phyloP scores from a whole-genome alignment of 2,888 invertebrate genomes.

The Crocallis elinguaria region DNA sequence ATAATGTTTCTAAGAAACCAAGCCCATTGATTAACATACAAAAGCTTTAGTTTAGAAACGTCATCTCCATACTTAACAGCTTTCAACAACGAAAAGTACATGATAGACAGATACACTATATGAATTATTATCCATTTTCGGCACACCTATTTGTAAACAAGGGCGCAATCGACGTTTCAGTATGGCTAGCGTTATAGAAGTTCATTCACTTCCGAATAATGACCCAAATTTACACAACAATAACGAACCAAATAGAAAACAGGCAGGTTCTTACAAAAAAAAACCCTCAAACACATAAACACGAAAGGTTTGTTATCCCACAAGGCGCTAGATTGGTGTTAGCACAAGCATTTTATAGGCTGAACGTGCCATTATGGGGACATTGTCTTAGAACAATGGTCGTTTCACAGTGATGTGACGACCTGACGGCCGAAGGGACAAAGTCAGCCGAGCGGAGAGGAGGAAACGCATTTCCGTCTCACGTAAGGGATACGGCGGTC shows the following conservation, averaged over 20 bases:
- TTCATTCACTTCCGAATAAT: too few relatives aligned
- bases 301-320: slow-evolving; percentile 35
- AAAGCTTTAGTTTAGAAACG: slow-evolving; percentile 29
- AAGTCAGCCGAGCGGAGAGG: slow-evolving; percentile 62
- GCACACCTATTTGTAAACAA: too few relatives aligned
- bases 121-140: too few relatives aligned
- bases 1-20: slow-evolving; percentile 1
- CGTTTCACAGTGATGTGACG: slow-evolving; percentile 48
- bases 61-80: not conserved
- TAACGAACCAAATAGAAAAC: not conserved
- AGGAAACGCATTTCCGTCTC: slow-evolving; percentile 72
- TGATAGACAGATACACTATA: too few relatives aligned
- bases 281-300: slow-evolving; percentile 22
- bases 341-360: slow-evolving; percentile 41
- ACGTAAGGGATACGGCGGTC: slow-evolving; percentile 47
- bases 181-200: too few relatives aligned
- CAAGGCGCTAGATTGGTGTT: slow-evolving; percentile 38
- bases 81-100: too few relatives aligned
- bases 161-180: too few relatives aligned
- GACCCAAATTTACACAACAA: not conserved
- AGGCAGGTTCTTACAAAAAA: slow-evolving; percentile 17
- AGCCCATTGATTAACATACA: slow-evolving; percentile 40
- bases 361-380: slow-evolving; percentile 43
- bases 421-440: slow-evolving; percentile 46
- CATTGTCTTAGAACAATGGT: slow-evolving; percentile 62